Percentiles rank a stretch among this genome's conserved stretches.
These are phyloP conservation scores for Eupithecia vulgata DNA, from an alignment of 2,888 invertebrate genomes.

Conservation along the genomic window DNA sequence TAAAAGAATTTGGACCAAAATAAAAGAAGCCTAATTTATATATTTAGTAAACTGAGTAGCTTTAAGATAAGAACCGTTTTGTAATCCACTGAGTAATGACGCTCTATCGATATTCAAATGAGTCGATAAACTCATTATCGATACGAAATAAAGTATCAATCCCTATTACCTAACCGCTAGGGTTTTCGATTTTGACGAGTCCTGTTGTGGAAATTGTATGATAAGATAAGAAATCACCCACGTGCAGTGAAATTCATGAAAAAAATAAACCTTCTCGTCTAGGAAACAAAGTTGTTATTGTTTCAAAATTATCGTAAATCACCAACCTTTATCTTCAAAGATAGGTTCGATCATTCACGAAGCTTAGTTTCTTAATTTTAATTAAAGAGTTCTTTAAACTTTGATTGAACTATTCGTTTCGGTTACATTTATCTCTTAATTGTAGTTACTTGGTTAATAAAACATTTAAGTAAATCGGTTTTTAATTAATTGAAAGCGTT, in stretches of 20 bases:
- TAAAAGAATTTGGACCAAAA: conserved; percentile 41
- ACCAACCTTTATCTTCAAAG: conserved; percentile 7
- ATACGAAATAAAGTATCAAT: conserved; percentile 55
- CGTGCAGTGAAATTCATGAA: conserved; percentile 57
- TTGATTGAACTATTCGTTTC: conserved; percentile 57
- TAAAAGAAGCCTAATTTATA: conserved; percentile 11
- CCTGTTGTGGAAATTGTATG: conserved; percentile 42
- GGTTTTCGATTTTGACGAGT: conserved; percentile 40
- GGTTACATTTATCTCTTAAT: conserved; percentile 49
- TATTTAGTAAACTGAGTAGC: conserved; percentile 32
- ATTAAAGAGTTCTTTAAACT: conserved; percentile 35
- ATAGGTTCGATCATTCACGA: conserved; percentile 18
- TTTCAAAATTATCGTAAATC: neutral
- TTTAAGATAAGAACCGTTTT: conserved; percentile 37
- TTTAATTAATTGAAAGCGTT: conserved; percentile 12
- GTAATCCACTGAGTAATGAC: conserved; percentile 34
- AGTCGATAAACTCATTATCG: conserved; percentile 54
- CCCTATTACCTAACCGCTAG: conserved; percentile 61
- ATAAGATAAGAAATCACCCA: conserved; percentile 63
- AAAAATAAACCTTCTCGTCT: conserved; percentile 14
- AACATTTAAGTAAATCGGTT: conserved; percentile 10
- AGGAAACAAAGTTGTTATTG: conserved; percentile 4
- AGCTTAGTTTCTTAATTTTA: conserved; percentile 6
- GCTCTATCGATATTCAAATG: conserved; percentile 44
- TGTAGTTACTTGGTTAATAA: conserved; percentile 34